Base-by-base conservation (phyloP, 2,113 vertebrate genomes). In the Abramis brama region DNA sequence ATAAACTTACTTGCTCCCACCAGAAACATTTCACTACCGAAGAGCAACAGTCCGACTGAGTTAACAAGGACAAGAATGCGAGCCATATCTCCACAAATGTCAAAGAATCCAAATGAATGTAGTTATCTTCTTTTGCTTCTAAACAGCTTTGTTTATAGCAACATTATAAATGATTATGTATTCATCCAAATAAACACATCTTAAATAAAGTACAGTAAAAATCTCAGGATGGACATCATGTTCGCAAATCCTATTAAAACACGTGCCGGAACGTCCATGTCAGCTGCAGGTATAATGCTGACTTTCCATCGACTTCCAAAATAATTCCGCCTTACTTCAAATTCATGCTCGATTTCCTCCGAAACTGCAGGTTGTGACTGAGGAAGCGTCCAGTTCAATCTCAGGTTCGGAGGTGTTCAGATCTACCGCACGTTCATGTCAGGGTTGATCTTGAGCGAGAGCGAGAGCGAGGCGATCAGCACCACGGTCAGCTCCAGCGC, bases 1-100 rank as follows among this genome's bases (percentile, higher is more conserved):
- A 39, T 71, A 52, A 76, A 96, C 97, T 98, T 93, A 98, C 97
- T 97, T 91, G 96, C 97, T 94, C 93, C 94, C 76, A 98, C 97
- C 84, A 97, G 92, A 90, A 97, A 96, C 92, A 97, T 92, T 94
- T 96, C 96, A 93, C 95, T 97, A 91, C 95, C 95, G 92, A 98
- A 95, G 91, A 97, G 95, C 95, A 98, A 95, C 94, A 98, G 96
- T 91, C 95, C 87, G 77, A 91, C 92, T 66, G 94, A 95, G 93
- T 95, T 95, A 85, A 95, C 62, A 85, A 92, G 78, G 85, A 95
- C 86, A 50, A 94, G 87, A 89, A 94, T 91, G 10, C 92, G 93
- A 92, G 93, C 92, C 95, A 96, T 96, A 84, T 83, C 80, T 91
- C 87, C 77, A 36, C 25, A 59, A 62, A 88, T 33, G 71, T 83